Evolutionary conservation across 2,113 vertebrate species (phyloP).

Genomic region (Coracopsis vasa): DNA sequence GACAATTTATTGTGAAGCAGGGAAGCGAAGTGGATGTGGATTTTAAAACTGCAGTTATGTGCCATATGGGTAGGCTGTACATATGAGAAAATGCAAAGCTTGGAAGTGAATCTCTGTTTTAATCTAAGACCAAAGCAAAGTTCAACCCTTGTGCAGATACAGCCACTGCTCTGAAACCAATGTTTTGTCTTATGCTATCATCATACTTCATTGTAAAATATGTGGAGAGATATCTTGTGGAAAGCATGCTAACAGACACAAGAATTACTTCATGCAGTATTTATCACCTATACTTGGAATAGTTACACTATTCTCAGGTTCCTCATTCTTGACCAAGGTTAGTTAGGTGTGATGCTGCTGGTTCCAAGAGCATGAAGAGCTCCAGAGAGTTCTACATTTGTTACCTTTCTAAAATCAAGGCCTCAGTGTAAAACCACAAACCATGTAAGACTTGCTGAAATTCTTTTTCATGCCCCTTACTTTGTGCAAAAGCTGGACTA

Average conservation of each 20-base stretch:
- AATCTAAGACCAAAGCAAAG: neutral
- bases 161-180: neutral
- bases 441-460: neutral
- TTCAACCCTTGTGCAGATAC: neutral
- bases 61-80: neutral
- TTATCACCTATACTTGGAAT: neutral
- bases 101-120: neutral
- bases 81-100: neutral
- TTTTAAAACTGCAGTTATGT: neutral
- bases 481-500: neutral
- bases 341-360: neutral
- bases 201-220: neutral
- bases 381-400: neutral
- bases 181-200: neutral
- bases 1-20: neutral
- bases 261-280: neutral
- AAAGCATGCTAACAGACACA: neutral
- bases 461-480: neutral
- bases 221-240: neutral
- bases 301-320: neutral
- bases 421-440: neutral
- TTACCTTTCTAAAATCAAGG: neutral
- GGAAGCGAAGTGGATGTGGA: neutral
- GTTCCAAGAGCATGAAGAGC: neutral
- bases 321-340: neutral